Conservation (phyloP, 2,888 invertebrate genomes). For the Agrochola litura region DNA sequence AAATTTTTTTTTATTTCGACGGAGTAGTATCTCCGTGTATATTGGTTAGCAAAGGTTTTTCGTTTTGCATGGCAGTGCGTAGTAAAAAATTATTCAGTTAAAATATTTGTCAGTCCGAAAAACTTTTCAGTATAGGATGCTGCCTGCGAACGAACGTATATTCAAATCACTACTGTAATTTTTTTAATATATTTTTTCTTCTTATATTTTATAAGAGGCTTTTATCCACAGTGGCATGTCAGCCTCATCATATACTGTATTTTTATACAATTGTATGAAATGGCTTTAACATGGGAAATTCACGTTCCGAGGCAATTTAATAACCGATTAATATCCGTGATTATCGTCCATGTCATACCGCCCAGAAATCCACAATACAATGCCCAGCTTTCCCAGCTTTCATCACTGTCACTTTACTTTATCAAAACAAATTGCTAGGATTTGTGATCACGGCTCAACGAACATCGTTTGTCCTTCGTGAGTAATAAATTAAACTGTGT, state of each 20-base stretch:
- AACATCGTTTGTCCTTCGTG: constrained; percentile 22
- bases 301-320: no score
- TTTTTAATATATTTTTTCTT: no score
- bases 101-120: not conserved
- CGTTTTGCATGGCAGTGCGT: not conserved
- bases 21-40: not conserved
- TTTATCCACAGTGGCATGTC: no score
- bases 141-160: not conserved
- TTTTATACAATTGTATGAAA: no score
- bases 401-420: constrained; percentile 56
- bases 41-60: not conserved
- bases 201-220: no score
- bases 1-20: no score
- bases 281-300: no score
- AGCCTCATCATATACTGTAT: no score
- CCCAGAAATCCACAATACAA: constrained; percentile 29
- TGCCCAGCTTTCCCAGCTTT: constrained; percentile 29
- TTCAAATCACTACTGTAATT: no score
- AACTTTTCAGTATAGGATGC: not conserved
- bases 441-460: constrained; percentile 43
- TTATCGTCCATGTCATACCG: constrained; percentile 9
- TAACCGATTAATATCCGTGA: no score
- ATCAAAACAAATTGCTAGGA: constrained; percentile 66
- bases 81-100: no score
- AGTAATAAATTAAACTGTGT: constrained; percentile 49